Base-by-base conservation (phyloP, 2,113 vertebrate species). In the Osmerus eperlanus region DNA sequence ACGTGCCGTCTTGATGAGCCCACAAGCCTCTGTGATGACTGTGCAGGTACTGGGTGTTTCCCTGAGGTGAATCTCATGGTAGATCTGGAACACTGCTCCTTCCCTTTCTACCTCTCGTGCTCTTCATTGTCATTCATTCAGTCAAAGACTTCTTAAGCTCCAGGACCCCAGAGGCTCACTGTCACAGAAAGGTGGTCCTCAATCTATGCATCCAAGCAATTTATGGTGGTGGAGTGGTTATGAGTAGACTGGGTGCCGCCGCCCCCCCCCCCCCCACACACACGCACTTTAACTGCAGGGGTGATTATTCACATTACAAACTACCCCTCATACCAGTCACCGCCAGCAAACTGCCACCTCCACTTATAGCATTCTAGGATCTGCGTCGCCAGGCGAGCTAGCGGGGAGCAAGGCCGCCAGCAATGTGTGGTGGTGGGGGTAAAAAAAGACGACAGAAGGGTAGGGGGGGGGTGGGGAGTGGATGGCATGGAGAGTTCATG, bases 361-460 rank as follows among this genome's bases (percentile, higher is more conserved):
- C 18, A 51, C 65, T 72, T 63, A 65, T 32, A 71, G 36, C 66
- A 52, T 64, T 52, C 19, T 55, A n/a, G 68, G 55, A 56, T 72
- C 54, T 28, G 18, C 64, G 21, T 61, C 25, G 29, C 52, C 65
- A 54, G 25, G 53, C 67, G 13, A 29, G 25, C 67, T 58, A 58
- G 54, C 28, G 18, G 3, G 54, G 53, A 15, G 6, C 25, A 72
- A 72, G 28, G 36, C 55, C 53, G 21, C 15, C 60, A n/a, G 21
- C 59, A 63, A 56, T 56, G 7, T 9, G 4, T 32, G 13, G 21
- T n/a, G 28, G 25, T 65, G 15, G 62, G 14, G 18, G n/a, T 19
- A 56, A 59, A 63, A 71, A 71, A 36, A 62, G 15, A 51, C 6
- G 12, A 8, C n/a, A 62, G 14, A 13, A 41, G 56, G 5, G 25